Evolutionary conservation across 2,888 invertebrate genomes (phyloP), one percentile per base, ranked within the genome.

Genomic region (Periphyllus acericola): DNA sequence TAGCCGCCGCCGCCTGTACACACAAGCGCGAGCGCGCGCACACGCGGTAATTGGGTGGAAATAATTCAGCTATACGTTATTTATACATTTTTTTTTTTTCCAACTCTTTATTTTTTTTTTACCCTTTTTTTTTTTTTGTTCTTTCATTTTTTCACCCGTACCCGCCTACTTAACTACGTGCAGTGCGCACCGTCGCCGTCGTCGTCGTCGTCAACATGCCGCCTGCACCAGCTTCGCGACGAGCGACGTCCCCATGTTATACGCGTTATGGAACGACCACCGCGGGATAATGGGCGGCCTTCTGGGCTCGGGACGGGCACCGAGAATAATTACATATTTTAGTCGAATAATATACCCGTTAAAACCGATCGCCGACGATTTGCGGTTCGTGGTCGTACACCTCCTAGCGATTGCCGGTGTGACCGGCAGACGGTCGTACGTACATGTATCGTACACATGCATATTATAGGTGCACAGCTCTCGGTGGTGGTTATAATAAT

Each of bases 31-130:
- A 21, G 17, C 68, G 25, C 52, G 32, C n/a, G 34, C 19, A 29
- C 3, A 66, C 25, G 21, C 81, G 60, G 36, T 79, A 86, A 86
- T 86, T 79, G 86, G 79, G 71, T 72, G 52, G 79, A 86, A 86
- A 86, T 79, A 79, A 79, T 86, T 86, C 86, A 79, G 79, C 36
- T 68, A 32, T 68, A 78, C 25, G 17, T 40, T 75, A 40, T 84
- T 76, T 84, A 66, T 84, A 32, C 55, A 29, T 60, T 83, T 79
- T 76, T 46, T 46, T 46, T 14, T 29, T 17, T 55, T 78, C 17
- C 5, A 9, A 3, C 34, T 19, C 19, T 52, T 52, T 76, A 32
- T 32, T 19, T 46, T 46, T 83, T 55, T 34, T 72, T 55, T 75
- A 9, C 14, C 0, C 0, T 9, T 60, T 36, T 68, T 68, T n/a